Evolutionary conservation across 1,140 invertebrate species (phyloP).

Genomic region (Diorhabda elongata): DNA sequence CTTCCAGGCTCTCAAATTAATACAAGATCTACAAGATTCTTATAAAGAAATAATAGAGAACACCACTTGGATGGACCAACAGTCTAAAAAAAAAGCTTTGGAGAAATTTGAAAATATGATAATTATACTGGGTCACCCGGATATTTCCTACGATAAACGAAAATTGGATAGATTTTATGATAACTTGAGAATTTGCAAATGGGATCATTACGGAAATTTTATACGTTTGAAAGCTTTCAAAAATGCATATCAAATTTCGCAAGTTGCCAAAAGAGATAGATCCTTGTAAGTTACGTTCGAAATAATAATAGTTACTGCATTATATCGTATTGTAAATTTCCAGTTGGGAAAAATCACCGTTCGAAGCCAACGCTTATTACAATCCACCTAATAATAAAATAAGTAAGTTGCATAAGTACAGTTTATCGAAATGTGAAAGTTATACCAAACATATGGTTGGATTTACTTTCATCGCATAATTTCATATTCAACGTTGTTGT

Average conservation of each 20-base stretch:
- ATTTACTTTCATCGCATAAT: too few species aligned
- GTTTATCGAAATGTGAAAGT: too few species aligned
- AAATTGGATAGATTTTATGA: conserved; percentile 38
- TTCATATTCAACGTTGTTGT: too few species aligned
- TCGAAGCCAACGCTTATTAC: conserved; percentile 41
- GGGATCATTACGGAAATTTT: conserved; percentile 41
- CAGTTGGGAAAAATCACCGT: conserved; percentile 42
- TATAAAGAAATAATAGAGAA: conserved; percentile 66
- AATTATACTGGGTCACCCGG: conserved; percentile 36
- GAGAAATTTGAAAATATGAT: conserved; percentile 38
- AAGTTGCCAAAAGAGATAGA: conserved; percentile 29
- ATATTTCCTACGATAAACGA: conserved; percentile 28
- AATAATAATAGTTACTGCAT: not conserved
- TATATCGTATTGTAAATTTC: conserved; percentile 20
- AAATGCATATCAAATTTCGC: conserved; percentile 32
- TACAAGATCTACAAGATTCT: conserved; percentile 65
- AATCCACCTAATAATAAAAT: conserved; percentile 40
- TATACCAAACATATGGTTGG: too few species aligned
- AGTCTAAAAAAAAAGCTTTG: conserved; percentile 29
- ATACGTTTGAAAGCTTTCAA: conserved; percentile 37
- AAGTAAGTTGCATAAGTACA: conserved; percentile 29
- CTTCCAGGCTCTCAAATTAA: conserved; percentile 67
- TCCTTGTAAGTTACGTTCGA: conserved; percentile 28
- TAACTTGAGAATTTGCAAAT: conserved; percentile 34
- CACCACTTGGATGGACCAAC: conserved; percentile 74